Percentiles rank a stretch among this genome's conserved stretches.
phyloP scores from a whole-genome alignment of 2,113 vertebrate genomes.

The Paraplagusia blochii region DNA sequence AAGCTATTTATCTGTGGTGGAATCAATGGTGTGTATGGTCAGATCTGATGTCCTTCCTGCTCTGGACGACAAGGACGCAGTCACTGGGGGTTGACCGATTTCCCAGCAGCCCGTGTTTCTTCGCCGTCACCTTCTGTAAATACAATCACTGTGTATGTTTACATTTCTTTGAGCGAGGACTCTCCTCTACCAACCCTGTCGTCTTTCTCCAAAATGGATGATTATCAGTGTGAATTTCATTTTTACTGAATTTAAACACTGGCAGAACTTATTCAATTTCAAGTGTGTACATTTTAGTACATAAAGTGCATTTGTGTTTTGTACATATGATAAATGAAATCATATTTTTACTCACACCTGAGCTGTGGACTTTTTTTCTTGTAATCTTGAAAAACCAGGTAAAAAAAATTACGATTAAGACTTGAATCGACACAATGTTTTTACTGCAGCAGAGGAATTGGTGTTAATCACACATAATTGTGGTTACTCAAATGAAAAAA shows the following conservation, averaged over 20 bases:
- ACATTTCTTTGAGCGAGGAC: constrained; percentile 61
- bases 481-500: too few relatives aligned
- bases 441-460: too few relatives aligned
- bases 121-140: constrained; percentile 37
- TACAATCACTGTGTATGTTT: constrained; percentile 56
- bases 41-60: constrained; percentile 29
- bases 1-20: constrained; percentile 57
- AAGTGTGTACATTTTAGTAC: constrained; percentile 84
- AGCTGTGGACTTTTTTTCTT: constrained; percentile 26
- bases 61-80: constrained; percentile 6
- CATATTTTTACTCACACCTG: constrained; percentile 76
- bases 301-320: constrained; percentile 83
- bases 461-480: too few relatives aligned
- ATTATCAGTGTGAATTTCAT: constrained; percentile 66
- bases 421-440: too few relatives aligned
- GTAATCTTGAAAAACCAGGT: neutral
- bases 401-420: too few relatives aligned
- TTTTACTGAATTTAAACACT: constrained; percentile 76
- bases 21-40: constrained; percentile 58
- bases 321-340: constrained; percentile 80
- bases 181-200: neutral
- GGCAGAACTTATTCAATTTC: constrained; percentile 64
- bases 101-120: constrained; percentile 17
- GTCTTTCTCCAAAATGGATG: constrained; percentile 72
- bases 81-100: constrained; percentile 2